Percentiles rank a stretch among this genome's conserved stretches.
phyloP scores from a whole-genome alignment of 1,140 invertebrate genomes.

The Bombus fervidus region DNA sequence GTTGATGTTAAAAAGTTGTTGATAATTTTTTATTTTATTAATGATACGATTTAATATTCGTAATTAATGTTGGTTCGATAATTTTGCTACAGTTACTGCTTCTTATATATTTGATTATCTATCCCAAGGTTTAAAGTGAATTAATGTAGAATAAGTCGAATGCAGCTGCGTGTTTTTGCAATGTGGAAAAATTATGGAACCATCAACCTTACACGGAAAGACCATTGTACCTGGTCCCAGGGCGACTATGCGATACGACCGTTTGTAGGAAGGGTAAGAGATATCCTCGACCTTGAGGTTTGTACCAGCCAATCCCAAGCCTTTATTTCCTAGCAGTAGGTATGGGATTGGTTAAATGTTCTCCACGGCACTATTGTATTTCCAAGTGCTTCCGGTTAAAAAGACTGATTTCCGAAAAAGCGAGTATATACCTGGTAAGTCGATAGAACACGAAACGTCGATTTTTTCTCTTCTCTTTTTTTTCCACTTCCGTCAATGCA shows the following conservation, averaged over 20 bases:
- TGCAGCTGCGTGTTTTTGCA: conserved; percentile 26
- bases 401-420: conserved; percentile 47
- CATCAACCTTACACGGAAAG: conserved; percentile 42
- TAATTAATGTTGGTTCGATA: conserved; percentile 1
- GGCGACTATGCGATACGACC: conserved; percentile 41
- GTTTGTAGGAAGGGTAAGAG: conserved; percentile 54
- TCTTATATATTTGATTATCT: not conserved
- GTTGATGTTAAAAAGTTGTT: not conserved
- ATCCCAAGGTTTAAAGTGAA: not conserved
- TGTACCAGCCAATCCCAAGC: conserved; percentile 62
- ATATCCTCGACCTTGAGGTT: conserved; percentile 49
- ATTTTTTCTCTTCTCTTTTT: conserved; percentile 36
- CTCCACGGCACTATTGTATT: conserved; percentile 57
- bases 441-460: conserved; percentile 56
- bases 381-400: conserved; percentile 60
- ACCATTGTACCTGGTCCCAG: conserved; percentile 44
- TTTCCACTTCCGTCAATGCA: conserved; percentile 43
- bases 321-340: conserved; percentile 31
- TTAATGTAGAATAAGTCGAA: conserved; percentile 1
- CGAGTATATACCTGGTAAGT: conserved; percentile 51
- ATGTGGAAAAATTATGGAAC: conserved; percentile 55
- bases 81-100: not conserved
- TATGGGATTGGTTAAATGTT: conserved; percentile 64
- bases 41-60: not conserved
- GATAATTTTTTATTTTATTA: not conserved